Evolutionary conservation across 2,888 invertebrate species (phyloP).

Genomic region (Galerucella pusilla): DNA sequence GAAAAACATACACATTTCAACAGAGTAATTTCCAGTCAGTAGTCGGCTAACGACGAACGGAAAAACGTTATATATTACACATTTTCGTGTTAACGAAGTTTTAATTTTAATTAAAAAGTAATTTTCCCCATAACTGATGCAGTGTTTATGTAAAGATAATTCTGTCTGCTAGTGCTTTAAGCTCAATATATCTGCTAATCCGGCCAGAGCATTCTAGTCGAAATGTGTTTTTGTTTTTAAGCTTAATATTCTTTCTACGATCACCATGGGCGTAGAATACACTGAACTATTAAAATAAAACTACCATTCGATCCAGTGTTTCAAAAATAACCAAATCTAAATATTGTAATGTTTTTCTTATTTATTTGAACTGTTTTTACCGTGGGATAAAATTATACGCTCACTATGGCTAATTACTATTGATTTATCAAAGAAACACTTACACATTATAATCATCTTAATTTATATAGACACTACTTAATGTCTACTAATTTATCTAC

Average conservation of each 20-base stretch:
- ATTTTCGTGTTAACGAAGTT: constrained; percentile 30
- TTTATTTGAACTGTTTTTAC: too few relatives aligned
- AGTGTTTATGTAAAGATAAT: constrained; percentile 57
- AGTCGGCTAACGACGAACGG: constrained; percentile 4
- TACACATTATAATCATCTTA: too few relatives aligned
- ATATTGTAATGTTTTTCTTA: too few relatives aligned
- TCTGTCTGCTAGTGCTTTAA: constrained; percentile 47
- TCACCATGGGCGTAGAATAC: neutral
- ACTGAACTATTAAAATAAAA: neutral
- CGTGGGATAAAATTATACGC: too few relatives aligned
- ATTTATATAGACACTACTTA: too few relatives aligned
- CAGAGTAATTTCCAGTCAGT: neutral
- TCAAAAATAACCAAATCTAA: too few relatives aligned
- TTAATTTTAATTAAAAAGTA: constrained; percentile 52
- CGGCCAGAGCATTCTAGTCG: constrained; percentile 42
- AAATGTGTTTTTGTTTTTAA: constrained; percentile 47
- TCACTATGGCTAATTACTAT: too few relatives aligned
- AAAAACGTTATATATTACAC: constrained; percentile 18
- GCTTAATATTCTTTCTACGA: constrained; percentile 29
- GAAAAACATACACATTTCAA: neutral
- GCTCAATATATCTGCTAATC: constrained; percentile 49
- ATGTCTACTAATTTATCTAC: too few relatives aligned
- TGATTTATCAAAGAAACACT: too few relatives aligned
- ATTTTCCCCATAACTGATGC: constrained; percentile 51
- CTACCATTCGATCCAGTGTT: too few relatives aligned